A percentile compares a stretch with the other conserved stretches of the same genome.
Evolutionary conservation across 30 jellyfish, hydroid and myxozoan genomes (phyloP).

Genomic region (Aurelia aurita): DNA sequence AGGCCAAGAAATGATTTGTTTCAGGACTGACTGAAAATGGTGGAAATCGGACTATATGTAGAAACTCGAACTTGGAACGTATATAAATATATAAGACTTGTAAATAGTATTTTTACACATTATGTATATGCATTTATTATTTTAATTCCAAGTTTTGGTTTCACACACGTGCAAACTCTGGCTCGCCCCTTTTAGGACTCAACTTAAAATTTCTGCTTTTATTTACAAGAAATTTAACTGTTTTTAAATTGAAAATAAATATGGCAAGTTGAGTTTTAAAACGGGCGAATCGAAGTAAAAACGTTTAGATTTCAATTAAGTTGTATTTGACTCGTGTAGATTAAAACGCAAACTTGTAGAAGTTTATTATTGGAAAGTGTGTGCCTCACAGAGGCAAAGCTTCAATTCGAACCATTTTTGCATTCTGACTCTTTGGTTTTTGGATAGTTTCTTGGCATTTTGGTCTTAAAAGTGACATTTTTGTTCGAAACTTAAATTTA

Average conservation of each 20-base stretch:
- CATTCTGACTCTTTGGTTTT: neutral
- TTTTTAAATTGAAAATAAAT: too few species aligned
- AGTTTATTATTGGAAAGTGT: neutral
- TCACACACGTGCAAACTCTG: neutral
- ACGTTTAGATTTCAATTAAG: neutral
- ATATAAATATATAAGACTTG: conserved; percentile 45
- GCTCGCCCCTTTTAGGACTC: neutral
- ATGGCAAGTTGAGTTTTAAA: too few species aligned
- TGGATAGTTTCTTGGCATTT: too few species aligned
- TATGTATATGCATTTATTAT: conserved; percentile 57
- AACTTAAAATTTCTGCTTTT: too few species aligned
- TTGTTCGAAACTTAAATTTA: too few species aligned
- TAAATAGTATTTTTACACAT: conserved; percentile 66
- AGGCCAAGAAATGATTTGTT: too few species aligned
- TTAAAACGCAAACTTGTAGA: too few species aligned
- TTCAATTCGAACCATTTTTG: neutral
- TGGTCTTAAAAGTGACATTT: too few species aligned
- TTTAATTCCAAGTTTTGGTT: conserved; percentile 51
- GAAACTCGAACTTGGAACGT: conserved; percentile 11
- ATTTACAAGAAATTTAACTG: too few species aligned
- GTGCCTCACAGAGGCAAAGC: conserved; percentile 52
- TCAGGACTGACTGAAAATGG: too few species aligned
- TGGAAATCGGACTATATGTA: conserved; percentile 12
- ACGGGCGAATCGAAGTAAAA: neutral
- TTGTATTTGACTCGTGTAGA: conserved; percentile 10